Evolutionary conservation across 2,888 invertebrate genomes (phyloP), one percentile per base, ranked within the genome.

Genomic region (Danaus chrysippus): DNA sequence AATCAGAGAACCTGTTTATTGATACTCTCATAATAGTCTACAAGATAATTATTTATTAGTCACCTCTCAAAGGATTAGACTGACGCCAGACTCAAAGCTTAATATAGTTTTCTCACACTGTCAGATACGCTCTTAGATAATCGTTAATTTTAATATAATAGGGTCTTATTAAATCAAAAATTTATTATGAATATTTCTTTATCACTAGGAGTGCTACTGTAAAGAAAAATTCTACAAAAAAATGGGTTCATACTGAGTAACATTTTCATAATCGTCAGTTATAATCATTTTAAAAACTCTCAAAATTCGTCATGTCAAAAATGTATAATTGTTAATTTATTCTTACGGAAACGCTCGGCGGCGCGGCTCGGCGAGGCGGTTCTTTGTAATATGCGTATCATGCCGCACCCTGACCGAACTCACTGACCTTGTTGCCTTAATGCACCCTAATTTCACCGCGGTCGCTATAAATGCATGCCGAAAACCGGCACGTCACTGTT

Each of bases 381-480:
- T 76, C 76, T 76, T 62, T 64, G 66, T 66, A 68, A 68, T 68
- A 72, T 71, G 67, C 69, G 65, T 70, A 73, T 70, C 77, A 76
- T 79, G 83, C 85, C 85, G 74, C 83, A 83, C 79, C 70, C 70
- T 69, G 69, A 68, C 63, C 64, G 67, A 71, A 68, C 68, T 62
- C 77, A 75, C 70, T 84, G 86, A 87, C 89, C 90, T 86, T 90
- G 89, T 87, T 87, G 78, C 84, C 77, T 86, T 88, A 89, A 86
- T 87, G 86, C 85, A 89, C 87, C 88, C 89, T 85, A 89, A 90
- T 89, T 90, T 90, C 84, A 82, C 85, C 78, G 76, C 76, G 76
- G 63, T 63, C 63, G 64, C 62, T 53, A 73, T 81, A 77, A 82
- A 78, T 79, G 81, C 73, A 73, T 79, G 78, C 78, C 80, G 79